Percentiles rank a stretch among this genome's conserved stretches.
Evolutionary conservation across 2,113 vertebrate species (phyloP).

Genomic region (Podarcis raffonei): DNA sequence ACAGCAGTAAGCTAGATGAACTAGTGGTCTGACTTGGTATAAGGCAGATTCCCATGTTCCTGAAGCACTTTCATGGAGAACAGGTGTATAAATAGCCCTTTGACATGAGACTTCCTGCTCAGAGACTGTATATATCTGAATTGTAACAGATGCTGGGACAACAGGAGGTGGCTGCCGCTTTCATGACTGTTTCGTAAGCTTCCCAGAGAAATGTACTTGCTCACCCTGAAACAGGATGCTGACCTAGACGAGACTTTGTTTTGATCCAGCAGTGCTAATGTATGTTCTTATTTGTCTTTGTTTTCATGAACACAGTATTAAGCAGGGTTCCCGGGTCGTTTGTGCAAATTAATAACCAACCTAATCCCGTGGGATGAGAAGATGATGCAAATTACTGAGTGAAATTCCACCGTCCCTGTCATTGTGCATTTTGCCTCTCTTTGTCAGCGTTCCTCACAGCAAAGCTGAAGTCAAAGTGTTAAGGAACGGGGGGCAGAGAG

Average conservation of each 20-base stretch:
- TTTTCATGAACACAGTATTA: neutral
- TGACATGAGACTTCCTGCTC: neutral
- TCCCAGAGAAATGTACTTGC: neutral
- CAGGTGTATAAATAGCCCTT: neutral
- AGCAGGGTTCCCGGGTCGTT: neutral
- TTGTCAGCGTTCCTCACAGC: neutral
- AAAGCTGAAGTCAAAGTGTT: slow-evolving; percentile 41
- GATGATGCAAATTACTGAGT: neutral
- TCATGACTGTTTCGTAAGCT: neutral
- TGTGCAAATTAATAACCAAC: neutral
- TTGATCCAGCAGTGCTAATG: neutral
- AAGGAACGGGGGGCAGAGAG: neutral
- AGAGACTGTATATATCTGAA: neutral
- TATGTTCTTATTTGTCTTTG: neutral
- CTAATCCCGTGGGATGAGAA: neutral
- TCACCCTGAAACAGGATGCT: too few relatives aligned
- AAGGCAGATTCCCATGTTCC: too few relatives aligned
- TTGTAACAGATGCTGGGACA: neutral
- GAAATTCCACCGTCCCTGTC: neutral
- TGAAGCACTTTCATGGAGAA: too few relatives aligned
- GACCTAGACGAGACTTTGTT: neutral
- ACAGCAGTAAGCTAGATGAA: too few relatives aligned
- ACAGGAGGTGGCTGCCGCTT: neutral
- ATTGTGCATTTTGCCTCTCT: neutral
- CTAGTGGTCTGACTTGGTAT: too few relatives aligned